These are phyloP conservation scores for Hemibagrus guttatus DNA, from an alignment of 2,797 vertebrate genomes.

Conservation along the genomic window DNA sequence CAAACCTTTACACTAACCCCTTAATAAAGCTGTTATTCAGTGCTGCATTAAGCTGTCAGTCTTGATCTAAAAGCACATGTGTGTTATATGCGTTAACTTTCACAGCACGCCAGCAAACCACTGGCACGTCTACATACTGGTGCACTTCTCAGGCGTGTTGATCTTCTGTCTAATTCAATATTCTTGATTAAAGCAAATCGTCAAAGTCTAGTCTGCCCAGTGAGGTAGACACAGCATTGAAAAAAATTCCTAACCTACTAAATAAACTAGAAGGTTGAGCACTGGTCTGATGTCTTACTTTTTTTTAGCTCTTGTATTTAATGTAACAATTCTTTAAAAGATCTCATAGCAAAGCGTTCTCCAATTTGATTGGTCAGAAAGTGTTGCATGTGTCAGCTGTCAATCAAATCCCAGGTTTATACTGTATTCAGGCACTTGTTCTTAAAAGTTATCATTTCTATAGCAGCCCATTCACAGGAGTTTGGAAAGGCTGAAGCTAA, in stretches of 20 bases:
- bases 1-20: not conserved
- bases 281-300: not conserved
- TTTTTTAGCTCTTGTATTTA: not conserved
- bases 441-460: not conserved
- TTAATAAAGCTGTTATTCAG: slow-evolving; percentile 31
- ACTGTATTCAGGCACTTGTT: not conserved
- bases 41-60: slow-evolving; percentile 26
- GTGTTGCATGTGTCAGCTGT: not conserved
- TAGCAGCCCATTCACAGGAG: not conserved
- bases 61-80: slow-evolving; percentile 25
- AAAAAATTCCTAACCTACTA: not conserved
- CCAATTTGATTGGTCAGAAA: not conserved
- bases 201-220: not conserved
- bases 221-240: not conserved
- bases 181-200: slow-evolving; percentile 1
- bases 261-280: not conserved
- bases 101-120: slow-evolving; percentile 23
- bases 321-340: not conserved
- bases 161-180: slow-evolving; percentile 23
- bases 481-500: not conserved
- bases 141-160: not conserved
- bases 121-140: not conserved
- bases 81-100: slow-evolving; percentile 4
- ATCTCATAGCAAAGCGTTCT: too few relatives aligned
- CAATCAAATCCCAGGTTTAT: not conserved